phyloP scores from a whole-genome alignment of 2,888 invertebrate species.

The Harpalus rufipes region DNA sequence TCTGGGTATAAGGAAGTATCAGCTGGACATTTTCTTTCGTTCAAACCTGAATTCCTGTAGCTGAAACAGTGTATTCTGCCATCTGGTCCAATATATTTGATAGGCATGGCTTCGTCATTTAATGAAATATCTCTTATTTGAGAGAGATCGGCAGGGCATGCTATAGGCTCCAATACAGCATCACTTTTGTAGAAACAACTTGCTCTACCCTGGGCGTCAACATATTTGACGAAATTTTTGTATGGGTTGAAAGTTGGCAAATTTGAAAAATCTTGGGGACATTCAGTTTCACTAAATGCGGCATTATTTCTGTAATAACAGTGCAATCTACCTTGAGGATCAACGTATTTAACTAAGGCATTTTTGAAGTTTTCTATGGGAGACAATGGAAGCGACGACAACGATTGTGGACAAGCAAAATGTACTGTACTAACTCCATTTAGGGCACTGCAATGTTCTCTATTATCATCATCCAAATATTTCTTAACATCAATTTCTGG shows the following conservation, averaged over 20 bases:
- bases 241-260: background rate
- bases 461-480: background rate
- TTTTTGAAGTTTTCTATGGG: background rate
- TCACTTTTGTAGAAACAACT: background rate
- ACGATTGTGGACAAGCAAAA: background rate
- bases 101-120: background rate
- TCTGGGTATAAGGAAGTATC: background rate
- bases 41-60: background rate
- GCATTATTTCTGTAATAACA: background rate
- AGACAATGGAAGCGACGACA: background rate
- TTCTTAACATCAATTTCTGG: constrained; percentile 4
- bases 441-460: background rate
- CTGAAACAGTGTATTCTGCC: background rate
- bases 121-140: background rate
- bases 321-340: background rate
- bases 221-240: constrained; percentile 1
- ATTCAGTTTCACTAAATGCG: background rate
- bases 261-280: constrained; percentile 11
- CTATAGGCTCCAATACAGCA: background rate
- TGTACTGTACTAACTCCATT: too few relatives aligned
- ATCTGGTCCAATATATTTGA: background rate
- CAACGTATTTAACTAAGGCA: background rate
- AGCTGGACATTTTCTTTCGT: background rate
- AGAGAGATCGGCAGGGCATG: background rate
- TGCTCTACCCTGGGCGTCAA: background rate